Evolutionary conservation across 2,888 invertebrate species (phyloP), one percentile per base, ranked within the genome.

Genomic region (Pseudococcus viburni): DNA sequence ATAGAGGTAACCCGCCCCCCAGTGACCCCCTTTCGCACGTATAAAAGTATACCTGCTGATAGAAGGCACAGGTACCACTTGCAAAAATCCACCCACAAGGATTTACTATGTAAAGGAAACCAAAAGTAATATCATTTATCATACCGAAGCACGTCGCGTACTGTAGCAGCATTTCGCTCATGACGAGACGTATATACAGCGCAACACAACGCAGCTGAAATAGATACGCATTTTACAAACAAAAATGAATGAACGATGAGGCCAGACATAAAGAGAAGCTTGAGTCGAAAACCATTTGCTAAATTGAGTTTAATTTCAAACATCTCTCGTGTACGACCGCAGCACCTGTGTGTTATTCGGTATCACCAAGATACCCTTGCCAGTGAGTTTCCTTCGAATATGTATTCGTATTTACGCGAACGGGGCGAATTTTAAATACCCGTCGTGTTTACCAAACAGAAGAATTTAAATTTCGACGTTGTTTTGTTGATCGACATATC

Each of bases 121-220:
- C 77, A 77, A 77, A 77, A 77, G 77, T 77, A 77, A 77, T 39
- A 77, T 77, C 77, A 77, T 77, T 77, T 77, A 77, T 77, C 77
- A 77, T 77, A 77, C n/a, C 77, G 77, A n/a, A 77, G 42, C 77
- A 33, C 77, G 77, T 77, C 77, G 39, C 39, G 1, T 33, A 42
- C 26, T 9, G 0, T 26, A 77, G 42, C 42, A 42, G 42, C 42
- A 42, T 55, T 55, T 77, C 77, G 77, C 9, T 26, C 9, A 77
- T 77, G 77, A 68, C 12, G 68, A 68, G 68, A 77, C 42, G 33
- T 12, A 42, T 42, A n/a, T 77, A 39, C 42, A 51, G 15, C n/a
- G 11, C 51, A 51, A 51, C 15, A 55, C 55, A 55, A 55, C 55
- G n/a, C 55, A 42, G 77, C 17, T 77, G 77, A 77, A 77, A 77